Evolutionary conservation across 2,797 vertebrate species (phyloP), one percentile per base, ranked within the genome.

Genomic region (Chloroceryle inda): DNA sequence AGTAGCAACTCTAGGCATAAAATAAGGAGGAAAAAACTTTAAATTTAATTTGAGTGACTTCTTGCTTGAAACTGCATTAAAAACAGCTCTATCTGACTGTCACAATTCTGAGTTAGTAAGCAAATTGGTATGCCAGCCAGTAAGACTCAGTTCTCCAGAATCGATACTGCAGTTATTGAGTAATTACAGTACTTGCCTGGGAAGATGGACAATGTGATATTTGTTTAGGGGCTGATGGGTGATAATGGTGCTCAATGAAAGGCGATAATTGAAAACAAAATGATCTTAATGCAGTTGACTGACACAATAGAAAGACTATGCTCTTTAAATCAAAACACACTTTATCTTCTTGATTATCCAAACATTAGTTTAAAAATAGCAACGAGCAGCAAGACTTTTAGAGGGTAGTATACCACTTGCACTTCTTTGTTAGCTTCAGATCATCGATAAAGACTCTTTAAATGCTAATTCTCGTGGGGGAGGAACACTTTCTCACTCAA

Each of bases 161-260:
- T 96, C 88, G 96, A 96, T 97, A 92, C 12, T 66, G 84, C 50
- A 79, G 91, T 96, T 96, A 96, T 95, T 96, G 85, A 96, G 87
- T 91, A 97, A 95, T 96, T 95, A 89, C 44, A 94, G 63, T 85
- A 76, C 53, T 96, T 95, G 71, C 59, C 63, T 90, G 91, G 73
- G 55, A 97, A 96, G 79, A 76, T 90, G 78, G 88, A 94, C 85
- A 79, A 64, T 76, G 78, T 78, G 83, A 83, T 95, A 96, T 95
- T 96, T 86, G 67, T 84, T 67, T 78, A 73, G 67, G 67, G 85
- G 49, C 80, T 97, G 94, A 93, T 92, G 85, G 92, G 68, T 93
- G 78, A 93, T 95, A 85, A 89, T 95, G 79, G 74, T 66, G 80
- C 68, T 91, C 71, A 93, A 68, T 55, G 95, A 82, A 91, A 96